Evolutionary conservation across 2,113 vertebrate genomes (phyloP).

Genomic region (Mustelus asterias): DNA sequence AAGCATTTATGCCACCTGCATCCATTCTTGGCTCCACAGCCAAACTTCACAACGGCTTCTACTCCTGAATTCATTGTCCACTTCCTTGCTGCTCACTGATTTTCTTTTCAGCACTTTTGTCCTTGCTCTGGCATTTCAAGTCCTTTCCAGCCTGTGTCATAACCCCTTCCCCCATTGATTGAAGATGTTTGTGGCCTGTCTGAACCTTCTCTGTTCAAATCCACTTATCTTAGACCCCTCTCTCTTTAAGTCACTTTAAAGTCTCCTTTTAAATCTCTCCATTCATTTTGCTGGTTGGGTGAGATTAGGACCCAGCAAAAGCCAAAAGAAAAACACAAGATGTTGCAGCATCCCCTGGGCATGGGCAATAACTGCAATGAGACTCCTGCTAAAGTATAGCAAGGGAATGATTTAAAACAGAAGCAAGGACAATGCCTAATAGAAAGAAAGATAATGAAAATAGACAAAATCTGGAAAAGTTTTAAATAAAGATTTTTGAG

Average conservation of each 20-base stretch:
- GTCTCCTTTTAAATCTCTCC: slow-evolving; percentile 1
- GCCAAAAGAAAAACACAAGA: slow-evolving; percentile 22
- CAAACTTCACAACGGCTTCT: background rate
- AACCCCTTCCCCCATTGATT: slow-evolving; percentile 22
- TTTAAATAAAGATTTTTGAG: background rate
- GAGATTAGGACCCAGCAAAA: background rate
- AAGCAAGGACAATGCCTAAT: background rate
- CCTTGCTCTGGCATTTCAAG: background rate
- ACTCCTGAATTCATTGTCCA: slow-evolving; percentile 15
- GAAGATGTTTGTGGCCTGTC: background rate
- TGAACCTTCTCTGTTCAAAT: slow-evolving; percentile 20
- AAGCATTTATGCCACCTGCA: background rate
- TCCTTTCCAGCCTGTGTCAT: background rate
- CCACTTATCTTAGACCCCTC: slow-evolving; percentile 5
- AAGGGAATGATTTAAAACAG: background rate
- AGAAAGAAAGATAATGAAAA: background rate
- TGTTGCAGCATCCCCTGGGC: background rate
- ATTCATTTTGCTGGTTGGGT: slow-evolving; percentile 2
- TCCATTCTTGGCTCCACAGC: background rate
- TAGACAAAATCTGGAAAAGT: background rate
- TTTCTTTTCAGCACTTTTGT: slow-evolving; percentile 23
- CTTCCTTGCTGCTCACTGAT: background rate
- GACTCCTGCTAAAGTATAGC: background rate
- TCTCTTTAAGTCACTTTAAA: slow-evolving; percentile 15
- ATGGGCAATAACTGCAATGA: background rate